Base-by-base conservation (phyloP, 2,797 vertebrate species). In the Tadarida brasiliensis region DNA sequence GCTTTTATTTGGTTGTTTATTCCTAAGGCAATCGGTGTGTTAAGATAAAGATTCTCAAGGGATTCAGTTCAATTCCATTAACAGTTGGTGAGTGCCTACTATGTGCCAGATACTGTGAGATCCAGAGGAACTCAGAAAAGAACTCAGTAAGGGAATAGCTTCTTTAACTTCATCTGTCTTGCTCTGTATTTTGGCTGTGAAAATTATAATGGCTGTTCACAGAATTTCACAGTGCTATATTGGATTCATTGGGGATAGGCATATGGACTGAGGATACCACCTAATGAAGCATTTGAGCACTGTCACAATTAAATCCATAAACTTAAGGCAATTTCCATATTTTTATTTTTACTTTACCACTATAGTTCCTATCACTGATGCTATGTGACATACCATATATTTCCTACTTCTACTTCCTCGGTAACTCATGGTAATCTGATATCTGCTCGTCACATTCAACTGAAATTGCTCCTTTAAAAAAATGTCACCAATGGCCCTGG, bases 231-330 rank as follows among this genome's bases (percentile, higher is more conserved):
- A 39, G 49, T 73, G 33, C 90, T 92, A 39, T 22, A 54, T 14
- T 94, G 59, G 57, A 93, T 92, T 96, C 81, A 76, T 71, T 35
- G 33, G n/a, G 47, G 16, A 84, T 93, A 91, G 80, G 39, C 47
- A 84, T 78, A 90, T n/a, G 28, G 56, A 95, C 26, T 92, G 19
- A 54, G 61, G 19, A 54, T 77, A 61, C 5, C 30, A 90, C 49
- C 17, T 92, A 85, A 90, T 56, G 67, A 95, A 90, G 61, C 39
- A 82, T 84, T 82, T 88, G 11, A 82, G 24, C 49, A 87, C n/a
- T 84, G 15, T 73, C 39, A 91, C 44, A 96, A 95, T 88, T 94
- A 95, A 96, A 95, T 91, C 49, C 14, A 87, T 56, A 80, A 94
- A 86, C 63, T 54, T 93, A 94, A 78, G 44, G n/a, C 9, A 78